Evolutionary conservation across 2,113 vertebrate species (phyloP).

Genomic region (Xenopus borealis): DNA sequence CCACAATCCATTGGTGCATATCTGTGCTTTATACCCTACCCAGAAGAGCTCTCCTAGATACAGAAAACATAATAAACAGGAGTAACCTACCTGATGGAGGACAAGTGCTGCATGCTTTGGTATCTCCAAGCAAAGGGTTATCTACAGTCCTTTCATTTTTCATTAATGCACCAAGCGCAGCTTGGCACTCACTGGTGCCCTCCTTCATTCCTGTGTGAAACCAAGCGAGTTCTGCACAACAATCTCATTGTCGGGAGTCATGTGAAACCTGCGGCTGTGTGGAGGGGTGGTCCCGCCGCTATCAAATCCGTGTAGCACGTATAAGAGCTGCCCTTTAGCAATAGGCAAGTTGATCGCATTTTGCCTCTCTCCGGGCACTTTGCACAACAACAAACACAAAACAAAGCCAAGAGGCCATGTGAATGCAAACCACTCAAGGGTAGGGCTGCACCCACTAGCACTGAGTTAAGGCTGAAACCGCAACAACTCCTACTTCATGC

Average conservation of each 20-base stretch:
- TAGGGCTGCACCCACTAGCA: no score
- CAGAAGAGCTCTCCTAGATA: no score
- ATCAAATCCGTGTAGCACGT: not conserved
- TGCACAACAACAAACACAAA: no score
- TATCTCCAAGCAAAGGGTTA: constrained; percentile 5
- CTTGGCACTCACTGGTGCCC: not conserved
- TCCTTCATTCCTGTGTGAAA: constrained; percentile 44
- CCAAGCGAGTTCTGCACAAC: constrained; percentile 19
- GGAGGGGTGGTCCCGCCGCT: not conserved
- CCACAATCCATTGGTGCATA: no score
- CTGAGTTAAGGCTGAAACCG: no score
- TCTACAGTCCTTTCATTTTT: not conserved
- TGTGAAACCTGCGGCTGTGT: constrained; percentile 1
- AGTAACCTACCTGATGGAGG: not conserved
- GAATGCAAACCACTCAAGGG: no score
- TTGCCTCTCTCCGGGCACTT: no score
- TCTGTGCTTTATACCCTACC: no score
- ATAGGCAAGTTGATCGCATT: not conserved
- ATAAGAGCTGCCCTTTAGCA: not conserved
- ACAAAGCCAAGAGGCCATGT: no score
- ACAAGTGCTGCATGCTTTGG: not conserved
- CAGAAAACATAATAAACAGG: not conserved
- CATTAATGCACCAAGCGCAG: not conserved
- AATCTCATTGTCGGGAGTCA: constrained; percentile 24
- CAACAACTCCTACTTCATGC: no score